Conservation (phyloP, 2,797 vertebrate species). For the Paguma larvata region DNA sequence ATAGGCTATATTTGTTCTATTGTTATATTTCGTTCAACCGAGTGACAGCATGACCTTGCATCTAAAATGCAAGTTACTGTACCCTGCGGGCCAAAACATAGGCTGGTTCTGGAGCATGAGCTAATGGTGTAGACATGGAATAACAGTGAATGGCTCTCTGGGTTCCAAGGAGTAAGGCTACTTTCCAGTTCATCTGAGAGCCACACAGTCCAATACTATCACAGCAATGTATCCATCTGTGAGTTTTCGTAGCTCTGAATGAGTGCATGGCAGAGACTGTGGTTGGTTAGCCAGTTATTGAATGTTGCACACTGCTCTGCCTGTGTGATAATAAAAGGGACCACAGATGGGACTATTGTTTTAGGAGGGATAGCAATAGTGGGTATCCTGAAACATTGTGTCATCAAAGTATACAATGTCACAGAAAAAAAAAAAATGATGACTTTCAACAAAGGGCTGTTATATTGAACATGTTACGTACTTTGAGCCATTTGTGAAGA, state of each 20-base stretch:
- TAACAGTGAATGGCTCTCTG: slow-evolving; percentile 35
- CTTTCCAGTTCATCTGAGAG: slow-evolving; percentile 53
- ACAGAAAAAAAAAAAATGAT: neutral
- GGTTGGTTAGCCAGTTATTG: slow-evolving; percentile 4
- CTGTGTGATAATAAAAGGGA: slow-evolving; percentile 28
- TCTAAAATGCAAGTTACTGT: slow-evolving; percentile 67
- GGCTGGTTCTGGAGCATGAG: slow-evolving; percentile 9
- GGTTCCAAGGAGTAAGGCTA: slow-evolving; percentile 41
- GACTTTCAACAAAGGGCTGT: slow-evolving; percentile 45
- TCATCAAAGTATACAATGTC: slow-evolving; percentile 35
- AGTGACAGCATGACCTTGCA: slow-evolving; percentile 61
- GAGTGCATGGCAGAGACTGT: neutral
- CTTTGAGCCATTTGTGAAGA: slow-evolving; percentile 6
- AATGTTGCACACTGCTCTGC: slow-evolving; percentile 10
- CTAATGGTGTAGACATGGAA: slow-evolving; percentile 3
- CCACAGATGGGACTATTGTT: slow-evolving; percentile 50
- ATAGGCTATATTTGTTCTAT: slow-evolving; percentile 59
- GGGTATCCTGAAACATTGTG: neutral
- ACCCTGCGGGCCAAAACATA: slow-evolving; percentile 11
- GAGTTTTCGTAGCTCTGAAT: slow-evolving; percentile 26
- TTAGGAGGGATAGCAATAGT: slow-evolving; percentile 8
- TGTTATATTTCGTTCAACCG: slow-evolving; percentile 49
- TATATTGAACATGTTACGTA: slow-evolving; percentile 15
- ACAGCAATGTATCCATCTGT: slow-evolving; percentile 47
- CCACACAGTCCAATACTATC: slow-evolving; percentile 12